Percentiles rank a stretch among this genome's conserved stretches.
These are phyloP conservation scores for Physella acuta DNA, from an alignment of 1,140 invertebrate species.

Conservation along the genomic window DNA sequence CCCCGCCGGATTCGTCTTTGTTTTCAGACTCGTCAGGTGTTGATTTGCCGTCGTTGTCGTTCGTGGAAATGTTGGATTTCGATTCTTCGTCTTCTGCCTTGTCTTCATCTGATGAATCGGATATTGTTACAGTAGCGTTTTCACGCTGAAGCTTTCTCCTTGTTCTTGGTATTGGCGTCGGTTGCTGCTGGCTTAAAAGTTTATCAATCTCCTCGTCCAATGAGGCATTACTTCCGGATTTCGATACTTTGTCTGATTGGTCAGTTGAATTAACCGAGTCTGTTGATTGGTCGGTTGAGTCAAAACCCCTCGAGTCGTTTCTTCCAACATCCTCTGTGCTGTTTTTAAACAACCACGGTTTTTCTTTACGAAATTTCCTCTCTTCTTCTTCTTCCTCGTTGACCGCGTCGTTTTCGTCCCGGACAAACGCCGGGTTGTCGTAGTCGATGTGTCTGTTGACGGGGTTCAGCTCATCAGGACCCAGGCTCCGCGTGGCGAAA, in stretches of 20 bases:
- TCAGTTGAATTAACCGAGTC: not conserved
- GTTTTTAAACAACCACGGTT: conserved; percentile 29
- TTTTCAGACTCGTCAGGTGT: not conserved
- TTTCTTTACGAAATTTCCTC: conserved; percentile 21
- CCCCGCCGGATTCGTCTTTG: not conserved
- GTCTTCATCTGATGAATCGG: not conserved
- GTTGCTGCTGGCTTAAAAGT: not conserved
- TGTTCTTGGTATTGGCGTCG: not conserved
- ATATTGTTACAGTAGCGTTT: not conserved
- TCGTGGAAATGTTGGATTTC: not conserved
- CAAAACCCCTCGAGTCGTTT: not conserved
- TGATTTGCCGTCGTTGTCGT: not conserved
- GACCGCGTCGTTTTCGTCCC: conserved; percentile 1
- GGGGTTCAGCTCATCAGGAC: not conserved
- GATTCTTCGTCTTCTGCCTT: not conserved
- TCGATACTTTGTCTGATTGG: not conserved
- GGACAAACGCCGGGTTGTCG: conserved; percentile 18
- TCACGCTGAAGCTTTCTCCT: not conserved
- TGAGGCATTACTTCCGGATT: not conserved
- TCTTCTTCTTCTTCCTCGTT: conserved; percentile 32
- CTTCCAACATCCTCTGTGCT: not conserved
- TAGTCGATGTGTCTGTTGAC: not conserved
- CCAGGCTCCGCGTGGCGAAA: conserved; percentile 9
- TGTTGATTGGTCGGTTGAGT: not conserved
- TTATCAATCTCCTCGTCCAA: no score